Conservation (phyloP, 2,113 vertebrate species). For the Lamprotornis superbus region DNA sequence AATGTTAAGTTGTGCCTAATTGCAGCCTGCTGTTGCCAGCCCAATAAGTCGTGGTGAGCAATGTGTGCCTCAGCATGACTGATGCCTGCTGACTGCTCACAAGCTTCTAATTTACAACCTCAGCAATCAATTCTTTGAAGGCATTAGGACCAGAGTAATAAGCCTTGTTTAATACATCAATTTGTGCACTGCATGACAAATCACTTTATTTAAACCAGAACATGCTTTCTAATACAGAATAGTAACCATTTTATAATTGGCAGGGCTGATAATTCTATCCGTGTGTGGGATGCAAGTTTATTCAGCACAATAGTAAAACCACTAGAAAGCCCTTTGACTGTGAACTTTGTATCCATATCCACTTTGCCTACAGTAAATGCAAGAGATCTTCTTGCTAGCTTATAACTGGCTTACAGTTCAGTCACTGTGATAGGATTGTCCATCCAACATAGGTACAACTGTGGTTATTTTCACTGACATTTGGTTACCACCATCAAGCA, state of each 20-base stretch:
- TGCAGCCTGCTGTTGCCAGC: neutral
- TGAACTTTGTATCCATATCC: neutral
- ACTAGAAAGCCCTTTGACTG: neutral
- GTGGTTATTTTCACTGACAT: neutral
- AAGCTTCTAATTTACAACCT: constrained; percentile 10
- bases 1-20: neutral
- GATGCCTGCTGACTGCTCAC: neutral
- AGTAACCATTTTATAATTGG: neutral
- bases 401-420: neutral
- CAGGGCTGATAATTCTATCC: neutral
- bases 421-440: neutral
- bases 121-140: neutral
- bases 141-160: neutral
- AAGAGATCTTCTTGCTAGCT: neutral
- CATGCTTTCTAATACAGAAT: neutral
- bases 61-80: neutral
- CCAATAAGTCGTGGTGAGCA: neutral
- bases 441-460: neutral
- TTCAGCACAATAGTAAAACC: neutral
- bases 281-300: neutral
- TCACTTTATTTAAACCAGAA: neutral
- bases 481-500: neutral
- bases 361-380: neutral
- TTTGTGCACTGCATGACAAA: neutral
- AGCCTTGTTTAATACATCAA: neutral